Evolutionary conservation across 2,888 invertebrate species (phyloP), one percentile per base, ranked within the genome.

Genomic region (Hydroisotoma schaefferi): DNA sequence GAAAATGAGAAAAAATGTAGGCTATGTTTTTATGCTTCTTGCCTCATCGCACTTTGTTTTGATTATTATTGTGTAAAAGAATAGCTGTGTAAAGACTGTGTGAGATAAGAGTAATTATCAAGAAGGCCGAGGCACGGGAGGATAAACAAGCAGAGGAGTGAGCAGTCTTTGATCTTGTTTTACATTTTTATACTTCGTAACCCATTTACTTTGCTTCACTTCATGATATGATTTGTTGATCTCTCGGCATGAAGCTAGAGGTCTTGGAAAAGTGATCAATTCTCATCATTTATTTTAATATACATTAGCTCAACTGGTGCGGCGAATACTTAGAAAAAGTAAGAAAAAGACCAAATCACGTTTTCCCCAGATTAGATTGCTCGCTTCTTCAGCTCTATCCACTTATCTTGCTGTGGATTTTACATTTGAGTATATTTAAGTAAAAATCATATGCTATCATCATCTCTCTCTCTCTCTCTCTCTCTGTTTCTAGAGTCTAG

Each of bases 71-170:
- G 23, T 46, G 18, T 46, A 5, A 22, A 22, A 46, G 46, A 46
- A 15, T 27, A 46, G 40, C n/a, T 54, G 29, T 23, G 51, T 43
- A 46, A 15, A 28, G 29, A 27, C n/a, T 54, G 29, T 23, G 51
- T 43, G 57, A 57, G 57, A 57, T 57, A 57, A 51, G 57, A 57
- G 49, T 49, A 57, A 57, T 57, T 57, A 57, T 57, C 49, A 57
- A 33, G 27, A 40, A 40, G 40, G 40, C 43, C 33, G 44, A 40
- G 53, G 53, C n/a, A 38, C 23, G 29, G 12, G 25, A 49, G 43
- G 26, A 22, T 43, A 40, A 54, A 54, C 43, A 54, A 53, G 53
- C 40, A 52, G 23, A 54, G 43, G 40, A 10, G 20, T 40, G 15
- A 20, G 40, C 6, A 15, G 33, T 18, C 8, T 4, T 40, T 40